phyloP scores from a whole-genome alignment of 2,113 vertebrate species.

The Syrmaticus mikado region DNA sequence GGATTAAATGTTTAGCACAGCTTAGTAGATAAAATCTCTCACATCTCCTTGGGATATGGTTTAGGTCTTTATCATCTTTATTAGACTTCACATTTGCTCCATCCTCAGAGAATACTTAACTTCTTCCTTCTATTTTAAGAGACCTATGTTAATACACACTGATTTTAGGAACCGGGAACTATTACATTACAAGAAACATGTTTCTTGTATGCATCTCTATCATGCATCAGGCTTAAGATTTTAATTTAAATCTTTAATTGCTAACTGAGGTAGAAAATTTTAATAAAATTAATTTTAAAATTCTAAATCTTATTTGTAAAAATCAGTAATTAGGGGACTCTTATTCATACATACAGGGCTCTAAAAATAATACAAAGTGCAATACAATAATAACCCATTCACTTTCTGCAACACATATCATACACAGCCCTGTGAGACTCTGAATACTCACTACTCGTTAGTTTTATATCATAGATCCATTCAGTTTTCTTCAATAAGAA shows the following conservation, averaged over 20 bases:
- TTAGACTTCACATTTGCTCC: background rate
- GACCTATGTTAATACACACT: background rate
- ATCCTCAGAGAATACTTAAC: background rate
- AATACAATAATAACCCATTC: background rate
- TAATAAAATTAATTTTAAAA: background rate
- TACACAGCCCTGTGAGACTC: background rate
- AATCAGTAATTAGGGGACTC: background rate
- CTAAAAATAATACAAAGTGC: background rate
- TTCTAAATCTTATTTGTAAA: background rate
- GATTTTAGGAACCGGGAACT: background rate
- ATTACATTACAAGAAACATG: background rate
- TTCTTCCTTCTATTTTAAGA: background rate
- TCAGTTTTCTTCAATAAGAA: background rate
- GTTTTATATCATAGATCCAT: background rate
- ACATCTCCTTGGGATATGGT: background rate
- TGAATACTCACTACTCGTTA: background rate
- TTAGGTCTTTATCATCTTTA: background rate
- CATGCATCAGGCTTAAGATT: background rate
- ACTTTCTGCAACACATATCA: background rate
- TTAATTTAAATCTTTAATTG: background rate
- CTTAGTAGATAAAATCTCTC: background rate
- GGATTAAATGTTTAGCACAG: background rate
- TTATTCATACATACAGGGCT: background rate
- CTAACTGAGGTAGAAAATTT: background rate
- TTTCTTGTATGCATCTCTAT: too few species aligned